Percentiles rank a stretch among this genome's conserved stretches.
Evolutionary conservation across 2,888 invertebrate species (phyloP).

Genomic region (Suillia variegata): DNA sequence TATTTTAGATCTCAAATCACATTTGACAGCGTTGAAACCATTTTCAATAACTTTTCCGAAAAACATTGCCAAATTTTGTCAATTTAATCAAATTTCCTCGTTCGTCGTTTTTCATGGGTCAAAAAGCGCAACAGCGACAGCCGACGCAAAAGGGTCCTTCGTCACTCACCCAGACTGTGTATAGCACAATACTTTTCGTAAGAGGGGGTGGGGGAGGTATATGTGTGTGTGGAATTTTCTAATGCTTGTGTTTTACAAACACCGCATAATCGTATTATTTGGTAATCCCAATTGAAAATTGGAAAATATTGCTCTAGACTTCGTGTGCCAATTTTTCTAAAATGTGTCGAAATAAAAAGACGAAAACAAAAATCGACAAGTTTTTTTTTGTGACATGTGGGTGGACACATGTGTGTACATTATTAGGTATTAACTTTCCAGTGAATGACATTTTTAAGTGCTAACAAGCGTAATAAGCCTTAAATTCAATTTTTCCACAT

Average conservation of each 20-base stretch:
- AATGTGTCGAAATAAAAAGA: slow-evolving; percentile 9
- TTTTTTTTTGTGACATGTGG: slow-evolving; percentile 13
- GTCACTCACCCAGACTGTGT: too few species aligned
- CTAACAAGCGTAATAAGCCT: slow-evolving; percentile 11
- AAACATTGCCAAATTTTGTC: slow-evolving; percentile 20
- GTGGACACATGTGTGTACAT: not conserved
- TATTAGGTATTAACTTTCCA: not conserved
- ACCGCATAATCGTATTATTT: slow-evolving; percentile 48
- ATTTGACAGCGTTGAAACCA: not conserved
- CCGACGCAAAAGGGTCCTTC: too few species aligned
- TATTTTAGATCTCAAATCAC: not conserved
- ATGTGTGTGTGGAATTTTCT: not conserved
- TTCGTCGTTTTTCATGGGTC: slow-evolving; percentile 20
- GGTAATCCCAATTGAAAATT: not conserved
- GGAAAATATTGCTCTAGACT: slow-evolving; percentile 28
- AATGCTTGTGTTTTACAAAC: slow-evolving; percentile 4
- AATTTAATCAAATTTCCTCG: slow-evolving; percentile 44
- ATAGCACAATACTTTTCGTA: too few species aligned
- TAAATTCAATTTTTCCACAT: slow-evolving; percentile 45
- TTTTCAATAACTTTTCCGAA: not conserved
- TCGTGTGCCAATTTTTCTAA: slow-evolving; percentile 44
- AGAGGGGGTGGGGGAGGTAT: not conserved
- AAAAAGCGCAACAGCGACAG: slow-evolving; percentile 31
- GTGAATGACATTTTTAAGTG: not conserved
- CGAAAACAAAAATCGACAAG: not conserved